Evolutionary conservation across 2,888 invertebrate genomes (phyloP).

Genomic region (Omphaloscelis lunosa): DNA sequence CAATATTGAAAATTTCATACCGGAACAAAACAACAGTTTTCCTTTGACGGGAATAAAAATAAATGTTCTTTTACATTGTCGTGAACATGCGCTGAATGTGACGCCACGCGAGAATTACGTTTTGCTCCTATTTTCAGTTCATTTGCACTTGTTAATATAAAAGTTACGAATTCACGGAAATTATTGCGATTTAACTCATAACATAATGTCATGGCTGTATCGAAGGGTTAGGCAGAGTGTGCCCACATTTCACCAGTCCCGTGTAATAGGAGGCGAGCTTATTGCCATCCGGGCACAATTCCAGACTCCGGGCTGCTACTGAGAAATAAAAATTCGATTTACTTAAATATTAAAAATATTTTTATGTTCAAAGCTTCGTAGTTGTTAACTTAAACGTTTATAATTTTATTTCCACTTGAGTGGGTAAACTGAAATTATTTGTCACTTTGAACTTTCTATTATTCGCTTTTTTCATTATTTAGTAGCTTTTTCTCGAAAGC

Average conservation of each 20-base stretch:
- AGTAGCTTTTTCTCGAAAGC: neutral
- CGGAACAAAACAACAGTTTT: slow-evolving; percentile 2
- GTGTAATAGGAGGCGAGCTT: too few relatives aligned
- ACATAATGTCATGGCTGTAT: too few relatives aligned
- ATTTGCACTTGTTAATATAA: slow-evolving; percentile 11
- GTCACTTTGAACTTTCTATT: neutral
- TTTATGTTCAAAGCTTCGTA: too few relatives aligned
- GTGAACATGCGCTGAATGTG: slow-evolving; percentile 2
- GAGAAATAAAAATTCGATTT: too few relatives aligned
- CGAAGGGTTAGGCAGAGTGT: too few relatives aligned
- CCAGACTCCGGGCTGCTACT: too few relatives aligned
- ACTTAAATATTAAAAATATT: too few relatives aligned
- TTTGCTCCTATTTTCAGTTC: slow-evolving; percentile 26
- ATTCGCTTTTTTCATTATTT: neutral
- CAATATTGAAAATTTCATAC: slow-evolving; percentile 3
- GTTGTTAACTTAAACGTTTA: too few relatives aligned
- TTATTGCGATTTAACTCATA: neutral
- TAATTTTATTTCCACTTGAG: too few relatives aligned
- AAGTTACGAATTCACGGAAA: neutral
- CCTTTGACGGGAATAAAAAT: slow-evolving; percentile 13
- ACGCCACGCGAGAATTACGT: neutral
- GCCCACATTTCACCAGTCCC: too few relatives aligned
- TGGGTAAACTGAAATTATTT: neutral
- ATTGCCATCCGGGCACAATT: too few relatives aligned
- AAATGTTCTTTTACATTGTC: slow-evolving; percentile 6